phyloP scores from a whole-genome alignment of 2,113 vertebrate genomes.

The Polypterus bichir region DNA sequence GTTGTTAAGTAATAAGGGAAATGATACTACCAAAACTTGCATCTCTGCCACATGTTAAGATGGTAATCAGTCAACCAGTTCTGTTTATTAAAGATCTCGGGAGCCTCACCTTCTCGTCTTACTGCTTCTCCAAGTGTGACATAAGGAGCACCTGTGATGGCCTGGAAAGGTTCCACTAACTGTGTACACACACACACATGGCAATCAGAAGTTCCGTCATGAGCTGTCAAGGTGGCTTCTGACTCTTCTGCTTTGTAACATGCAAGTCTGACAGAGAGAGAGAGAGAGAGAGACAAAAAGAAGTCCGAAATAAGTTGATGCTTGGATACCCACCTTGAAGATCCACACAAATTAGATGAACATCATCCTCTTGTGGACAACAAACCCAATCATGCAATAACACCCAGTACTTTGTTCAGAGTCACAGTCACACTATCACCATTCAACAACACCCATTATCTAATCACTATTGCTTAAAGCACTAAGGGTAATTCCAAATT shows the following conservation, averaged over 20 bases:
- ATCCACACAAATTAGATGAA: too few relatives aligned
- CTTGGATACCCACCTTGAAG: too few relatives aligned
- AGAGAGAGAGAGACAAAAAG: neutral
- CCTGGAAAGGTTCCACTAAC: constrained; percentile 79
- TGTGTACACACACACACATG: constrained; percentile 50
- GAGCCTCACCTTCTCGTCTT: constrained; percentile 51
- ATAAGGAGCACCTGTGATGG: constrained; percentile 66
- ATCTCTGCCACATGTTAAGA: neutral
- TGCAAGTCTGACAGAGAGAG: constrained; percentile 46
- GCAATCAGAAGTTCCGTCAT: constrained; percentile 52
- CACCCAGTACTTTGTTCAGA: neutral
- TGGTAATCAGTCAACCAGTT: neutral
- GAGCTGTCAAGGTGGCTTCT: constrained; percentile 45
- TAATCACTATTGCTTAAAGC: neutral
- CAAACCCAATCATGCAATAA: too few relatives aligned
- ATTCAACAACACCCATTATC: neutral
- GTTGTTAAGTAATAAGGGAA: neutral
- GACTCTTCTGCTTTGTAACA: constrained; percentile 58
- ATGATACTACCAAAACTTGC: neutral
- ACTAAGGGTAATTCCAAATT: neutral
- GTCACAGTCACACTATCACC: neutral
- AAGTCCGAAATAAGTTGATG: neutral
- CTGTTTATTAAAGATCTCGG: neutral
- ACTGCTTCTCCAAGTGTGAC: constrained; percentile 72
- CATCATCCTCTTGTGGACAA: too few relatives aligned